These are phyloP conservation scores for Amphiura filiformis DNA, from an alignment of 35 echinoderm and acorn worm genomes.

Conservation along the genomic window DNA sequence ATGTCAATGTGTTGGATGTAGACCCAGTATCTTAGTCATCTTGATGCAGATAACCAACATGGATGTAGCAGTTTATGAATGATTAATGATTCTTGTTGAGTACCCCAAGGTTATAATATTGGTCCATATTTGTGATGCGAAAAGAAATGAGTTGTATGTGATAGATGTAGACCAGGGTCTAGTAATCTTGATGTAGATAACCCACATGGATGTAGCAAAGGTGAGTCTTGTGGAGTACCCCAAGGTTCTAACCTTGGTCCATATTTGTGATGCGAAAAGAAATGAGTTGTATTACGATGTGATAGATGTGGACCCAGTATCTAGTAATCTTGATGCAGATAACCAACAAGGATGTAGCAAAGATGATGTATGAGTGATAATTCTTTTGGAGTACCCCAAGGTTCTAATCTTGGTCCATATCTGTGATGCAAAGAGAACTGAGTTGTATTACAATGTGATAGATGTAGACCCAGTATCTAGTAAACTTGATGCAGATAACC, in stretches of 20 bases:
- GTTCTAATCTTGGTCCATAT: no score
- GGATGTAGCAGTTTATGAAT: slow-evolving; percentile 93
- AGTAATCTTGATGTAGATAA: slow-evolving; percentile 83
- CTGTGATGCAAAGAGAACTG: slow-evolving; percentile 74
- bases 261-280: neutral
- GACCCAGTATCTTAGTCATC: slow-evolving; percentile 67
- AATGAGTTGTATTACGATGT: slow-evolving; percentile 15
- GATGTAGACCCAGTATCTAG: slow-evolving; percentile 74
- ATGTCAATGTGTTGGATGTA: slow-evolving; percentile 85
- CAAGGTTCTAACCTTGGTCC: no score
- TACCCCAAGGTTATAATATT: no score
- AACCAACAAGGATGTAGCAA: slow-evolving; percentile 91
- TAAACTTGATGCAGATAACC: slow-evolving; percentile 62
- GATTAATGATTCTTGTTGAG: no score
- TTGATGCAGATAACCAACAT: slow-evolving; percentile 76
- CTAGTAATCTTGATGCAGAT: slow-evolving; percentile 73
- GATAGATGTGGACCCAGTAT: slow-evolving; percentile 68
- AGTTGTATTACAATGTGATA: slow-evolving; percentile 54
- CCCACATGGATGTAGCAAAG: slow-evolving; percentile 87
- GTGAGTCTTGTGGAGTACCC: no score
- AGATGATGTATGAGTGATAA: slow-evolving; percentile 63
- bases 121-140: neutral
- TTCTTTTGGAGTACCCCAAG: neutral
- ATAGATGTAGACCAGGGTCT: slow-evolving; percentile 68
- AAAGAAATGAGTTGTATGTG: slow-evolving; percentile 46